A percentile compares a stretch with the other conserved stretches of the same genome.
These are phyloP conservation scores for Cydia pomonella DNA, from an alignment of 1,140 invertebrate genomes.

Conservation along the genomic window DNA sequence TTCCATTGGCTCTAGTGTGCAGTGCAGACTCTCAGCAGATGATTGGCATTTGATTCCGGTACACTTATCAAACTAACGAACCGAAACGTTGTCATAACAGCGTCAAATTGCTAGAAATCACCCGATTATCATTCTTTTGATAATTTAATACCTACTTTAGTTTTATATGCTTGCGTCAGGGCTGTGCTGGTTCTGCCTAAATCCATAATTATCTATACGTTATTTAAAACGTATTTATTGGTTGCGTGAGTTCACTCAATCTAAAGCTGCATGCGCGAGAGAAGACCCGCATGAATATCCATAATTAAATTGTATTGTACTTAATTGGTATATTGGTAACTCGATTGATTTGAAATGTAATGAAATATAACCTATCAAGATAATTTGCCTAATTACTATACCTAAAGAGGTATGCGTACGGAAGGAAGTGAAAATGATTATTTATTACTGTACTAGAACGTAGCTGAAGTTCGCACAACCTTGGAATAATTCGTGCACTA, in stretches of 20 bases:
- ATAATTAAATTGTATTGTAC: neutral
- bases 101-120: conserved; percentile 70
- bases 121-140: conserved; percentile 61
- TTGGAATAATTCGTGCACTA: conserved; percentile 4
- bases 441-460: neutral
- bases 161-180: conserved; percentile 42
- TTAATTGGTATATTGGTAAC: neutral
- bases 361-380: neutral
- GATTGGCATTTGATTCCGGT: conserved; percentile 69
- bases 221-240: neutral
- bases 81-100: conserved; percentile 58
- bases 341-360: neutral
- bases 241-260: neutral
- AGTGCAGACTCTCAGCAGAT: conserved; percentile 45
- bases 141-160: conserved; percentile 50
- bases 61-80: conserved; percentile 74
- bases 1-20: conserved; percentile 38
- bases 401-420: neutral
- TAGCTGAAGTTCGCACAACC: conserved; percentile 1
- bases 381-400: neutral
- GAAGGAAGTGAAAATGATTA: conserved; percentile 11
- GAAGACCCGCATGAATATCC: neutral
- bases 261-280: neutral
- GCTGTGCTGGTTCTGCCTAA: conserved; percentile 38
- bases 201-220: neutral